Percentiles rank a stretch among this genome's conserved stretches.
Conservation (phyloP, 2,797 vertebrate genomes). For the Schizopygopsis malacanthus region DNA sequence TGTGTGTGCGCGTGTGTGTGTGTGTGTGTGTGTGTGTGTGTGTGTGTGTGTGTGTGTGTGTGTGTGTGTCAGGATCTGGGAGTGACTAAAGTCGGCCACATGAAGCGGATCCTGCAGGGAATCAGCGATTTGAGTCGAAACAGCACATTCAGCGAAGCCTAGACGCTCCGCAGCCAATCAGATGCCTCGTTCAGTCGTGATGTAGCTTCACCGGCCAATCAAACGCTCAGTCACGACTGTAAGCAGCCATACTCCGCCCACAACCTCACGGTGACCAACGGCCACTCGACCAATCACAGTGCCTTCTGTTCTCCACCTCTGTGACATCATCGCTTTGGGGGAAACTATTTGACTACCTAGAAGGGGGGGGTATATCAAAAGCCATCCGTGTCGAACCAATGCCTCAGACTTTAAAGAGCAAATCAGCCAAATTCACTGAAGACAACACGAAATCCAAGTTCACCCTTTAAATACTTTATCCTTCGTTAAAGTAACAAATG, state of each 20-base stretch:
- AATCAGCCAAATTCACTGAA: neutral
- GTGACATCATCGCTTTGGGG: slow-evolving; percentile 40
- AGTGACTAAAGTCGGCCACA: slow-evolving; percentile 96
- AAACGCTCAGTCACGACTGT: neutral
- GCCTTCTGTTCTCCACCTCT: slow-evolving; percentile 53
- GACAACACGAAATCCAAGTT: neutral
- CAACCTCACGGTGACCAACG: slow-evolving; percentile 42
- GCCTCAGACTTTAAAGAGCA: neutral
- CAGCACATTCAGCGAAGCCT: slow-evolving; percentile 87
- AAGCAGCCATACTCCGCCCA: slow-evolving; percentile 18
- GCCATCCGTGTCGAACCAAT: neutral
- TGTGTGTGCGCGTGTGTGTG: no score
- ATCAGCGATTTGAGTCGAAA: slow-evolving; percentile 91
- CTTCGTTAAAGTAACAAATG: neutral
- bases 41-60: slow-evolving; percentile 13
- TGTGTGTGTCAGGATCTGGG: slow-evolving; percentile 86
- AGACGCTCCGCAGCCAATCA: slow-evolving; percentile 64
- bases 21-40: no score
- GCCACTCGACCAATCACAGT: slow-evolving; percentile 51
- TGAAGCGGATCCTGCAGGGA: slow-evolving; percentile 96
- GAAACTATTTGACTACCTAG: neutral
- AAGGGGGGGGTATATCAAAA: slow-evolving; percentile 17
- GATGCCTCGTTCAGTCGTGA: slow-evolving; percentile 16
- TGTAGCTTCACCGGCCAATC: slow-evolving; percentile 49
- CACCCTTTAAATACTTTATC: neutral